Conservation (phyloP, 2,113 vertebrate species). For the Rhinogobius similis region DNA sequence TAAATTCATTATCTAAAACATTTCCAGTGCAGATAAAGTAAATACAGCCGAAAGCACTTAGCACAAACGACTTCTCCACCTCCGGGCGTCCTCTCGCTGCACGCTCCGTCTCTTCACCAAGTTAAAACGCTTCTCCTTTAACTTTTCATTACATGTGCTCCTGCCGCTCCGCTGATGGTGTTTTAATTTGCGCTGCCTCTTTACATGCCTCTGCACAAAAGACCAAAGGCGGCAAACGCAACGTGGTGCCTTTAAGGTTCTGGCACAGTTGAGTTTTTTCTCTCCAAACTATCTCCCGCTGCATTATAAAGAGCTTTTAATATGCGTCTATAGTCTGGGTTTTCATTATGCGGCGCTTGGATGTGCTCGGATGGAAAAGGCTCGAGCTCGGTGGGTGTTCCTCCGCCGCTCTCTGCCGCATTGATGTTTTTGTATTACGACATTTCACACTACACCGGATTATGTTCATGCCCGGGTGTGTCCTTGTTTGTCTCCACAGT, state of each 20-base stretch:
- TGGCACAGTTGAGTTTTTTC: constrained; percentile 21
- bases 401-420: constrained; percentile 31
- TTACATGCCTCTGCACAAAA: constrained; percentile 36
- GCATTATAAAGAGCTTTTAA: constrained; percentile 22
- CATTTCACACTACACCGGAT: constrained; percentile 30
- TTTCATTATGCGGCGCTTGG: constrained; percentile 33
- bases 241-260: constrained; percentile 32
- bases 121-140: constrained; percentile 32
- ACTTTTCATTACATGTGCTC: constrained; percentile 51
- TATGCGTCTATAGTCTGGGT: constrained; percentile 5
- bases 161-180: constrained; percentile 42
- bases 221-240: constrained; percentile 35
- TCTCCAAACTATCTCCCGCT: constrained; percentile 25
- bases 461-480: constrained; percentile 11
- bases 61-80: constrained; percentile 15
- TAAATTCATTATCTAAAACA: not conserved
- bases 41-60: not conserved
- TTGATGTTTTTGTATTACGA: constrained; percentile 29
- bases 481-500: constrained; percentile 18
- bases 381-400: constrained; percentile 33
- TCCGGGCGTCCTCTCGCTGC: constrained; percentile 13
- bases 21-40: not conserved
- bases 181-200: constrained; percentile 59
- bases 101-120: constrained; percentile 27
- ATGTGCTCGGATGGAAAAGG: constrained; percentile 22